Evolutionary conservation across 2,888 invertebrate species (phyloP).

Genomic region (Apodemia hepburni): DNA sequence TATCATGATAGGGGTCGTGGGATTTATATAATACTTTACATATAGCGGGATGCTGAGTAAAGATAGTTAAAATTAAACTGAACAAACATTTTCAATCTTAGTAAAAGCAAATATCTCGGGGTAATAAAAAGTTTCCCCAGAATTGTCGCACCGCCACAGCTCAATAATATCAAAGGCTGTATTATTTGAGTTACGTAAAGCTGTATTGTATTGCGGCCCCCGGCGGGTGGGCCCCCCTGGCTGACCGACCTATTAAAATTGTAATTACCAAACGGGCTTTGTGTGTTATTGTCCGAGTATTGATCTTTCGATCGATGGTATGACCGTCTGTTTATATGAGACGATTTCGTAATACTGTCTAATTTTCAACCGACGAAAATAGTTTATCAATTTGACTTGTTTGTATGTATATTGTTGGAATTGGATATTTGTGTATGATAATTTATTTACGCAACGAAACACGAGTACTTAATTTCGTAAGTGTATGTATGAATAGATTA

Average conservation of each 20-base stretch:
- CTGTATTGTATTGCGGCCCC: conserved; percentile 50
- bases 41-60: neutral
- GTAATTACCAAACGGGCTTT: conserved; percentile 64
- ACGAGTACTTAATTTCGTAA: too few species aligned
- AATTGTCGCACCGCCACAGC: conserved; percentile 37
- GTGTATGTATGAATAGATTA: too few species aligned
- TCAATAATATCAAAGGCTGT: conserved; percentile 54
- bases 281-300: conserved; percentile 63
- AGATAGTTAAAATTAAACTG: neutral
- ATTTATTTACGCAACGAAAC: too few species aligned
- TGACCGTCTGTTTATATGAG: neutral
- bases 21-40: neutral
- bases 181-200: conserved; percentile 58
- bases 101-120: conserved; percentile 8
- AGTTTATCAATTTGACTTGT: too few species aligned
- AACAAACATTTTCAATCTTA: conserved; percentile 4
- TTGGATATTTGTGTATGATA: too few species aligned
- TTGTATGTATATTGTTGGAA: too few species aligned
- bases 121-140: conserved; percentile 15
- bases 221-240: conserved; percentile 34
- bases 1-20: too few species aligned
- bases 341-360: neutral
- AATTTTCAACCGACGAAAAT: neutral
- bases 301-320: conserved; percentile 47
- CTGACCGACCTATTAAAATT: conserved; percentile 73